A percentile compares a stretch with the other conserved stretches of the same genome.
Conservation (phyloP, 2,797 vertebrate species). For the Pseudochromis fuscus region DNA sequence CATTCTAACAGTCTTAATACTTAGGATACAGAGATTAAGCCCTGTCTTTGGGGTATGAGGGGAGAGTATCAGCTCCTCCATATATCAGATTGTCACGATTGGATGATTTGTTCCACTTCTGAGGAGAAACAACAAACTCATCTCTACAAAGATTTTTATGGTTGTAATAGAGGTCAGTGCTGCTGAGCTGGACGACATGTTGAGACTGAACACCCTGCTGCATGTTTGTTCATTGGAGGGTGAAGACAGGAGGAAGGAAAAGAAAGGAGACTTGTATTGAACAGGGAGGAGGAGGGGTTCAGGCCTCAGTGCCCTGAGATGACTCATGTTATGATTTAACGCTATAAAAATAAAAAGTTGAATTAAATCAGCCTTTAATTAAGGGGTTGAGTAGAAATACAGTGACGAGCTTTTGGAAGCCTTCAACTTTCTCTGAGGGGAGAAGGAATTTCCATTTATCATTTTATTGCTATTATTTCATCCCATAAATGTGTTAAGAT, state of each 20-base stretch:
- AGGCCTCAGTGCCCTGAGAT: too few species aligned
- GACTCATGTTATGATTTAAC: too few species aligned
- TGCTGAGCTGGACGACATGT: neutral
- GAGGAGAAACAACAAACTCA: neutral
- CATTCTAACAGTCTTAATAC: neutral
- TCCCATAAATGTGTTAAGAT: too few species aligned
- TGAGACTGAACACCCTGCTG: constrained; percentile 21
- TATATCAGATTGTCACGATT: too few species aligned
- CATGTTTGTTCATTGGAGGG: constrained; percentile 17
- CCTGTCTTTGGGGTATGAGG: neutral
- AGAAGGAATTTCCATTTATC: too few species aligned
- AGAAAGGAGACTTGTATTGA: constrained; percentile 30
- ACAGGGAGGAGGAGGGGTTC: neutral
- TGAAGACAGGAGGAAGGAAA: constrained; percentile 25
- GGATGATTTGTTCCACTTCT: too few species aligned
- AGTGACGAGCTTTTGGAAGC: too few species aligned
- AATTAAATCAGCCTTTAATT: too few species aligned
- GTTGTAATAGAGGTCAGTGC: neutral
- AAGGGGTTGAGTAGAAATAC: neutral
- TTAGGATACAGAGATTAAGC: neutral
- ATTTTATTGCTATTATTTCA: too few species aligned
- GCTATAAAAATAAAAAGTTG: too few species aligned
- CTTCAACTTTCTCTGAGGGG: neutral
- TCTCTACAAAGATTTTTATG: neutral
- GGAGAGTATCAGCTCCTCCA: too few species aligned